Evolutionary conservation across 2,113 vertebrate species (phyloP).

Genomic region (Urocitellus parryii): DNA sequence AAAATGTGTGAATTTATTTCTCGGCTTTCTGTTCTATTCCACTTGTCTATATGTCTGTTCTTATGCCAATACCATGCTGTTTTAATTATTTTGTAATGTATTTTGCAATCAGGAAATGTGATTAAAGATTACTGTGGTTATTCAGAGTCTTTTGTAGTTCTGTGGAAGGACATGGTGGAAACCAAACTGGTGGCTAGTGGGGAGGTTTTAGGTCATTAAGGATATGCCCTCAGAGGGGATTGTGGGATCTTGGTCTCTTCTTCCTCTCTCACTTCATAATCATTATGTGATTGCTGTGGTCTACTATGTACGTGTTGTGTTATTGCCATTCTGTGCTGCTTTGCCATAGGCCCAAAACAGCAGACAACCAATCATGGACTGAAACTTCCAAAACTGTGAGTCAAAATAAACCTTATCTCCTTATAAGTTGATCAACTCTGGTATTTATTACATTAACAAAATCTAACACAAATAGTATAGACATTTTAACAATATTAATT

Average conservation of each 20-base stretch:
- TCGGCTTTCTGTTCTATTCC: not conserved
- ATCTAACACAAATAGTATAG: not conserved
- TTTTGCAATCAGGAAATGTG: not conserved
- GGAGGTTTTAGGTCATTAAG: no score
- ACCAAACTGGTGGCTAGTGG: no score
- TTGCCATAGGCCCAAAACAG: not conserved
- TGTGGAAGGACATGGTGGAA: not conserved
- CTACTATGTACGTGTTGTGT: no score
- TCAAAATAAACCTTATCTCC: not conserved
- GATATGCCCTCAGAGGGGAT: not conserved
- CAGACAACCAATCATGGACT: not conserved
- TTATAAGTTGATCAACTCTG: not conserved
- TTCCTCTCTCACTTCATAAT: not conserved
- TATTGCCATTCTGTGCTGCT: not conserved
- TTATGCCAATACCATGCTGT: not conserved
- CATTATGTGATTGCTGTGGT: not conserved
- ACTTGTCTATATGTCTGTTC: not conserved
- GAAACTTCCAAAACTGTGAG: not conserved
- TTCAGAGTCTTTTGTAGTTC: not conserved
- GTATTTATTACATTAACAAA: not conserved
- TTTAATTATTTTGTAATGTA: not conserved
- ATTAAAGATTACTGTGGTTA: not conserved
- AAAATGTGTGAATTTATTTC: not conserved
- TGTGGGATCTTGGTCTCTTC: not conserved
- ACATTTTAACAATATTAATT: not conserved